Evolutionary conservation across 2,888 invertebrate species (phyloP).

Genomic region (Caenorhabditis afra): DNA sequence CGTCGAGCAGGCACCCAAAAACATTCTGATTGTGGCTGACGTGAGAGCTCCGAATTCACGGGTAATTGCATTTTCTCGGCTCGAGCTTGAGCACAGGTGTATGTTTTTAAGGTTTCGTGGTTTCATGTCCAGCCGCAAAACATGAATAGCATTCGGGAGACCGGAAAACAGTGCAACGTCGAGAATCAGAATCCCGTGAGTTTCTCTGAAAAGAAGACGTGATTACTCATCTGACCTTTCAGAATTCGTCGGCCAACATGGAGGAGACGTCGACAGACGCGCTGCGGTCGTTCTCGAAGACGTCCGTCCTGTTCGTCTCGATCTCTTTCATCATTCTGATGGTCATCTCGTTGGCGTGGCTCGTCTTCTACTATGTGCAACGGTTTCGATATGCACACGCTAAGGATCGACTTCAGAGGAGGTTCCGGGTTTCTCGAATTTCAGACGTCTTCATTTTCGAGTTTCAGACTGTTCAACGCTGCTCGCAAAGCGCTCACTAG

Average conservation of each 20-base stretch:
- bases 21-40: slow-evolving; percentile 45
- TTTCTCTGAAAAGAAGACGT: neutral
- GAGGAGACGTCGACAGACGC: slow-evolving; percentile 56
- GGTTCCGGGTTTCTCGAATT: slow-evolving; percentile 72
- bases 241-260: slow-evolving; percentile 13
- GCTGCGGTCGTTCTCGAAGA: slow-evolving; percentile 77
- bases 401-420: slow-evolving; percentile 92
- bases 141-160: slow-evolving; percentile 12
- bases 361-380: slow-evolving; percentile 96
- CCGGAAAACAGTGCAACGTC: slow-evolving; percentile 47
- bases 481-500: slow-evolving; percentile 94
- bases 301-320: slow-evolving; percentile 90
- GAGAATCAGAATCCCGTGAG: slow-evolving; percentile 28
- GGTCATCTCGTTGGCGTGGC: slow-evolving; percentile 91
- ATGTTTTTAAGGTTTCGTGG: slow-evolving; percentile 50
- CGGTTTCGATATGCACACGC: slow-evolving; percentile 94
- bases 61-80: slow-evolving; percentile 11
- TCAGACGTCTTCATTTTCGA: slow-evolving; percentile 15
- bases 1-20: slow-evolving; percentile 33
- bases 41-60: slow-evolving; percentile 24
- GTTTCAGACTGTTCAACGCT: slow-evolving; percentile 89
- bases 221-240: neutral
- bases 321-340: slow-evolving; percentile 92
- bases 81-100: too few relatives aligned
- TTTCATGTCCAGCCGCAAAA: slow-evolving; percentile 19